Evolutionary conservation across 92 coral and sea anemone species (phyloP), one percentile per base, ranked within the genome.

Genomic region (Diadumene lineata): DNA sequence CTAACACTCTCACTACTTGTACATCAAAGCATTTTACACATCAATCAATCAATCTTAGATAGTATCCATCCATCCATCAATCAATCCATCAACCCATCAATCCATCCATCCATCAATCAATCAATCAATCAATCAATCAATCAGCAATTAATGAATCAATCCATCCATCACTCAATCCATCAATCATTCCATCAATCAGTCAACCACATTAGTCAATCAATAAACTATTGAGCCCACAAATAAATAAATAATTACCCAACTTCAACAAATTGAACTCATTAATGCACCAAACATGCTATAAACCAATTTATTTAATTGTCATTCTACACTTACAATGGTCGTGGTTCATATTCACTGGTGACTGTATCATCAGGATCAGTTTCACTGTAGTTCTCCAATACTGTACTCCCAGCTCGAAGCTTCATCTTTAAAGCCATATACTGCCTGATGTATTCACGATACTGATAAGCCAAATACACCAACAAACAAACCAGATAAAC

Each of bases 401-500:
- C 29, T 1, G 43, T 6, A 30, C 79, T 74, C 11, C 62, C 70
- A n/a, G 56, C 68, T 30, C 68, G 34, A 2, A 34, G 32, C 1
- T 48, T 61, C 79, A 74, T 43, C 21, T 28, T 61, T 17, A 43
- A 18, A 11, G 19, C 43, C 62, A 76, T 64, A 27, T 76, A 55
- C 26, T 66, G 62, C 66, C 56, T 76, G 31, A 64, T 31, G 6
- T 23, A 2, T 22, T 68, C 77, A 57, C 77, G 77, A 34, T 72
- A 72, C 77, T 57, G 62, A 33, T 32, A 55, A 2, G 72, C 82
- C 69, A 67, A n/a, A 64, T 38, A 68, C 38, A 68, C 43, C 56
- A 55, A 26, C 31, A 78, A 34, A 53, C 50, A 68, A 16, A 80
- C 11, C 74, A 83, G 66, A 27, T 86, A 90, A 18, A 69, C 66